phyloP scores from a whole-genome alignment of 2,113 vertebrate genomes.

The Apaloderma vittatum region DNA sequence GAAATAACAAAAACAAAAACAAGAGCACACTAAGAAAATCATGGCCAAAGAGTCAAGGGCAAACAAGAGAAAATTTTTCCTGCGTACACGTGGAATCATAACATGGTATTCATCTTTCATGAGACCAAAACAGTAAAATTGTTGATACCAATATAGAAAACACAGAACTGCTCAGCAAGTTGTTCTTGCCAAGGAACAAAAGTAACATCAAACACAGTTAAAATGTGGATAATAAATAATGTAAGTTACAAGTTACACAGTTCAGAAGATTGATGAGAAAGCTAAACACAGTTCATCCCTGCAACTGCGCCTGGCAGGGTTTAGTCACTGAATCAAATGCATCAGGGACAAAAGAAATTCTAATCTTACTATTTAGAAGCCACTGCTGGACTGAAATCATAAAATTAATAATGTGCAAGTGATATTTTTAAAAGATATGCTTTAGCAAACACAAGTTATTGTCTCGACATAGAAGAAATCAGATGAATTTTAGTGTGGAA shows the following conservation, averaged over 20 bases:
- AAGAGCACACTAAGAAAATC: neutral
- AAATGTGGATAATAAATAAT: slow-evolving; percentile 1
- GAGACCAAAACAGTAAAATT: neutral
- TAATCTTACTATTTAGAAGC: slow-evolving; percentile 52
- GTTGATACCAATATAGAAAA: neutral
- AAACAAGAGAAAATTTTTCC: neutral
- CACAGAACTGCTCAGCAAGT: neutral
- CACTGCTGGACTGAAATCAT: neutral
- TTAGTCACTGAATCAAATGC: slow-evolving; percentile 4
- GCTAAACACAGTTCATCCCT: slow-evolving; percentile 41
- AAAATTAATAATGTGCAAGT: neutral
- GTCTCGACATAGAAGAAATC: neutral
- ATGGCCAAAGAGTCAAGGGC: neutral
- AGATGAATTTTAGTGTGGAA: neutral
- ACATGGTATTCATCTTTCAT: neutral
- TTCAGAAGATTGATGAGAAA: slow-evolving; percentile 54
- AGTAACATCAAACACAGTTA: neutral
- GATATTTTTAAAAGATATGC: neutral
- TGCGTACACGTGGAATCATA: neutral
- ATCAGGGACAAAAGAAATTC: slow-evolving; percentile 34
- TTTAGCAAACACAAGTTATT: neutral
- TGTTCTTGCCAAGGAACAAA: neutral
- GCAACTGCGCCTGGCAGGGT: neutral
- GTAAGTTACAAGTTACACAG: neutral
- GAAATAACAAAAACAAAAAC: neutral